Conservation (phyloP, 2,113 vertebrate genomes). For the Toxostoma redivivum region DNA sequence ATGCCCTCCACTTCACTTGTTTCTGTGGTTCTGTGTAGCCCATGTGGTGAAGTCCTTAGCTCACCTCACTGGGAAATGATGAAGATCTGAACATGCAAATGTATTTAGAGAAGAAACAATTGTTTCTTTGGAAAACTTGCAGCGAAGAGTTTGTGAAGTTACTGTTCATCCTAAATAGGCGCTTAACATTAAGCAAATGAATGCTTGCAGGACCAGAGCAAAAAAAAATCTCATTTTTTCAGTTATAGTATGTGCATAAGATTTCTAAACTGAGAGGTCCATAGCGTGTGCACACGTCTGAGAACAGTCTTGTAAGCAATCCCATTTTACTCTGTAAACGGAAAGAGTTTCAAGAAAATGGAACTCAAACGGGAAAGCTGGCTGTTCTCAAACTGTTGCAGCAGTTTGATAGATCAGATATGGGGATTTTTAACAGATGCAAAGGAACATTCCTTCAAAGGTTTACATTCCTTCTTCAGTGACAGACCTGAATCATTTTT, state of each 20-base stretch:
- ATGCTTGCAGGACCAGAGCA: neutral
- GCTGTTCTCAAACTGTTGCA: neutral
- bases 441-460: conserved; percentile 1
- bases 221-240: neutral
- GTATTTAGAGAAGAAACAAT: neutral
- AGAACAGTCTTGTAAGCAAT: neutral
- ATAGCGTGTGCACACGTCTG: neutral
- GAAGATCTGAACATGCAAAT: neutral
- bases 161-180: neutral
- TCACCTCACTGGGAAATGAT: neutral
- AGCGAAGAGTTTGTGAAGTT: neutral
- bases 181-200: neutral
- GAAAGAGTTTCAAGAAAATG: neutral
- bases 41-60: neutral
- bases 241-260: neutral
- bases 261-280: neutral
- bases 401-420: neutral
- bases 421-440: neutral
- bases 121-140: neutral
- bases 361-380: neutral
- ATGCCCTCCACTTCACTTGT: neutral
- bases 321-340: neutral
- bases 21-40: neutral
- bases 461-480: conserved; percentile 39
- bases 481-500: conserved; percentile 18